Evolutionary conservation across 2,113 vertebrate species (phyloP), one percentile per base, ranked within the genome.

Genomic region (Pachyramphus minor): DNA sequence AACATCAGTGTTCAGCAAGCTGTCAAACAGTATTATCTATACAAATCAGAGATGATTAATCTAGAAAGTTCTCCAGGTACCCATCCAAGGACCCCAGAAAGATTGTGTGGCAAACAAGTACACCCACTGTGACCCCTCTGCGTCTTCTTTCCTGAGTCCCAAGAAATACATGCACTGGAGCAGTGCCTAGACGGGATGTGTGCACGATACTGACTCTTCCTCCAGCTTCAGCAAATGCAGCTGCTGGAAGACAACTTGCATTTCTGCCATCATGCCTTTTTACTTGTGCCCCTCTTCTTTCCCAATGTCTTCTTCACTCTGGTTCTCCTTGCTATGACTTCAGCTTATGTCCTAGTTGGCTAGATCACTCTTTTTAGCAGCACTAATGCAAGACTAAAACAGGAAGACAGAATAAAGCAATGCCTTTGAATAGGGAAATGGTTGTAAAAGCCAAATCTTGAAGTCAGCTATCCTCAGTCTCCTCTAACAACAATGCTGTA

Each of bases 131-230:
- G 44, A 89, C 6, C 8, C 4, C 3, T 6, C 27, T 44, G 24
- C 5, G 5, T 71, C n/a, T 64, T 35, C 37, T 64, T 82, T 63
- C 15, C 24, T 44, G 12, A 44, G 60, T 30, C 22, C 25, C 37
- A 37, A 39, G 49, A 64, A 82, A 83, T 8, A 53, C 6, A 17
- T 27, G 22, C 22, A 83, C 19, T 28, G 72, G 7, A 68, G 22
- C 28, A 58, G 47, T 5, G 16, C 8, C 6, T 55, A 50, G 11
- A 52, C 4, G 14, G 4, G 4, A 8, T 21, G 4, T 7, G 4
- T 22, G 14, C 31, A 49, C 24, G 45, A 67, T 12, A 37, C 9
- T 53, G 21, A 23, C 60, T 56, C 53, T 56, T 75, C 30, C 42
- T 47, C 9, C 53, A 83, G 24, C 22, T 59, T 52, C 37, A 90